A percentile compares a stretch with the other conserved stretches of the same genome.
phyloP scores from a whole-genome alignment of 2,797 vertebrate genomes.

The Danio tinwini region DNA sequence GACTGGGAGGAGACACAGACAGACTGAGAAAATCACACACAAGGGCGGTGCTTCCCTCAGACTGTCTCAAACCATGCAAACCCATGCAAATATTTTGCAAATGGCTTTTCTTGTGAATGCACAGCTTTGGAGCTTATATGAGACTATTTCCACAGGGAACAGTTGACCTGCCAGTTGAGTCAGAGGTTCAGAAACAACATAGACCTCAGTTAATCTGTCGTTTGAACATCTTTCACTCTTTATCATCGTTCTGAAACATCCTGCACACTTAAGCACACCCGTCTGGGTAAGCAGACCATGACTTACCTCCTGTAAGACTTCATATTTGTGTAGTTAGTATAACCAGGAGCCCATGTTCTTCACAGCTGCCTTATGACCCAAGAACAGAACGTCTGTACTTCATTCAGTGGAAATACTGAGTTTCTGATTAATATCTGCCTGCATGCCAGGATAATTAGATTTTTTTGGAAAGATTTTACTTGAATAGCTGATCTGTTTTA shows the following conservation, averaged over 20 bases:
- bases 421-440: conserved; percentile 42
- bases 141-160: background rate
- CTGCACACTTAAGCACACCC: conserved; percentile 47
- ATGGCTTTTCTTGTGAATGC: conserved; percentile 34
- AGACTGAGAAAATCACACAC: conserved; percentile 17
- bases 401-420: conserved; percentile 24
- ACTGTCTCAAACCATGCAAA: conserved; percentile 54
- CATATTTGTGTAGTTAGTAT: background rate
- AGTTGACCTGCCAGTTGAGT: conserved; percentile 38
- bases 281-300: conserved; percentile 9
- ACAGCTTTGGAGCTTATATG: background rate
- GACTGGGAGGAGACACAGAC: conserved; percentile 45
- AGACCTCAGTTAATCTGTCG: conserved; percentile 35
- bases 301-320: background rate
- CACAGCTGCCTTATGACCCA: background rate
- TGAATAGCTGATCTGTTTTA: conserved; percentile 24
- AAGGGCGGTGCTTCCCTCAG: conserved; percentile 31
- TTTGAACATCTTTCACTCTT: conserved; percentile 47
- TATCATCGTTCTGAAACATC: conserved; percentile 43
- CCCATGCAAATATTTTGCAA: conserved; percentile 59
- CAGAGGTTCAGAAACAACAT: conserved; percentile 13
- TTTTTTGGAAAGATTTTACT: conserved; percentile 7
- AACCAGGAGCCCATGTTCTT: background rate
- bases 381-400: conserved; percentile 34
- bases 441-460: conserved; percentile 27